Evolutionary conservation across 2,113 vertebrate species (phyloP), one percentile per base, ranked within the genome.

Genomic region (Poeciliopsis turrubarensis): DNA sequence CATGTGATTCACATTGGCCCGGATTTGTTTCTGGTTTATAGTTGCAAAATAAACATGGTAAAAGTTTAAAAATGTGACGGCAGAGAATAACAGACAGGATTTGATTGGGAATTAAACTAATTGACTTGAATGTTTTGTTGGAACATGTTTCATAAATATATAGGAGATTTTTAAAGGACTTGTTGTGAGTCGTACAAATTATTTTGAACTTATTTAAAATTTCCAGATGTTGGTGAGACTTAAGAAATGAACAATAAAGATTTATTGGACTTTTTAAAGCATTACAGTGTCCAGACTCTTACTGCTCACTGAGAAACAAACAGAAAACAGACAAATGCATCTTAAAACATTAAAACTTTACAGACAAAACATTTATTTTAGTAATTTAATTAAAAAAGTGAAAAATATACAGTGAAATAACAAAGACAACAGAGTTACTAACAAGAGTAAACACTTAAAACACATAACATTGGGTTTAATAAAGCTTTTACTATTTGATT

Each of bases 241-340:
- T 79, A 92, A 66, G 76, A 87, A 74, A 51, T 82, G 79, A 34
- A 51, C 70, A 83, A 76, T 71, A 73, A 92, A 93, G 83, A 76
- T 91, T 80, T 89, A 86, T 79, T 81, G 85, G 80, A 84, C 26
- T 92, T 92, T 92, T 91, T 81, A 66, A 89, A 86, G 70, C 79
- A 73, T 80, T 1, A 4, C 11, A 1, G 12, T 78, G 60, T 90
- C 31, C 75, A 60, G 31, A 13, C 27, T 76, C 31, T 60, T 60
- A 17, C 5, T 71, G 27, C 22, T 62, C 29, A 29, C 27, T 0
- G 4, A 32, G 37, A 78, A 69, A 47, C 1, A 32, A 51, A 66
- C 12, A 41, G 32, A 78, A 22, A 19, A 7, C 47, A 51, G 5
- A 25, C 17, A 51, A 51, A 51, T 22, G 47, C 47, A 51, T 51